These are phyloP conservation scores for Sialis lutaria DNA, from an alignment of 2,888 invertebrate genomes.

Conservation along the genomic window DNA sequence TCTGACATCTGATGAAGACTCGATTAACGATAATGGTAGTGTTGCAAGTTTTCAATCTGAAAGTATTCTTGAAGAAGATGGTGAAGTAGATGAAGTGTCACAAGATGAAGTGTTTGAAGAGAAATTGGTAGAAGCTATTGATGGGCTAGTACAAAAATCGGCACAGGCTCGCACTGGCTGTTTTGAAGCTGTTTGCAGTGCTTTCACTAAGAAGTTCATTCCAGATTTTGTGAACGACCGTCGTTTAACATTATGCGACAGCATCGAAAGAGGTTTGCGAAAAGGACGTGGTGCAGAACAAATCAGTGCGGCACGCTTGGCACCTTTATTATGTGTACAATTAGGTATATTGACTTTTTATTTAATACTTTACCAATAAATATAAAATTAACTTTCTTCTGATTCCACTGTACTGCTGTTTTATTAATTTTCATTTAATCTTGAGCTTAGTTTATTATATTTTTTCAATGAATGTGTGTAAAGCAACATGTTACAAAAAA, in stretches of 20 bases:
- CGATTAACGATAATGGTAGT: slow-evolving; percentile 62
- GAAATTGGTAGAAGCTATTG: slow-evolving; percentile 71
- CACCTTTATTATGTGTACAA: slow-evolving; percentile 68
- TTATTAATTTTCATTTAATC: too few species aligned
- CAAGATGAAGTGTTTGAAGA: slow-evolving; percentile 69
- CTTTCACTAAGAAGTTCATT: slow-evolving; percentile 61
- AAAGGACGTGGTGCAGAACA: slow-evolving; percentile 73
- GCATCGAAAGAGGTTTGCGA: slow-evolving; percentile 62
- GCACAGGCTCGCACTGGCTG: slow-evolving; percentile 62
- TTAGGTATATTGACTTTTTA: slow-evolving; percentile 31
- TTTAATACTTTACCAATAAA: too few species aligned
- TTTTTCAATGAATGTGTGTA: too few species aligned
- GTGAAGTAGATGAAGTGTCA: slow-evolving; percentile 33
- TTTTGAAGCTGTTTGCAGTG: slow-evolving; percentile 51
- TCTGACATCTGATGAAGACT: slow-evolving; percentile 58
- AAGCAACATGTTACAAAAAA: too few species aligned
- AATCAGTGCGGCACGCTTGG: slow-evolving; percentile 62
- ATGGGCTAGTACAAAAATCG: slow-evolving; percentile 77
- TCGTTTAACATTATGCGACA: slow-evolving; percentile 63
- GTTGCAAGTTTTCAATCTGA: slow-evolving; percentile 67
- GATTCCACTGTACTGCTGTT: too few species aligned
- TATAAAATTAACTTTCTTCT: too few species aligned
- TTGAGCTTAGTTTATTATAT: too few species aligned
- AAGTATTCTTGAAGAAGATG: slow-evolving; percentile 29
- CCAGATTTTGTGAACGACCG: slow-evolving; percentile 61